These are phyloP conservation scores for Cephonodes hylas DNA, from an alignment of 2,888 invertebrate genomes.

Conservation along the genomic window DNA sequence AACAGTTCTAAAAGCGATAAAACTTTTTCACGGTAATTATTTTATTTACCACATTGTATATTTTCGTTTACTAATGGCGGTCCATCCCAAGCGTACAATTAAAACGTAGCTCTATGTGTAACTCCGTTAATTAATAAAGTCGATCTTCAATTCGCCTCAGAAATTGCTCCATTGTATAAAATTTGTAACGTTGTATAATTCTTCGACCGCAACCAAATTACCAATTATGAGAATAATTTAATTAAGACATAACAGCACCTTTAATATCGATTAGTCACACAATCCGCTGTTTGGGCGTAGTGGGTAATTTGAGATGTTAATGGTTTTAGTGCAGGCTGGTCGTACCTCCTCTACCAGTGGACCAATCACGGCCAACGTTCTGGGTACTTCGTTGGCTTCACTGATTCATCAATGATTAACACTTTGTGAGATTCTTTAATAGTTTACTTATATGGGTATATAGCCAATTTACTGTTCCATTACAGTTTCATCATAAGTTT, in stretches of 20 bases:
- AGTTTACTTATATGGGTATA: conserved; percentile 34
- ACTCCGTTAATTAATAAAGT: conserved; percentile 64
- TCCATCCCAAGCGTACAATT: conserved; percentile 6
- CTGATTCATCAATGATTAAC: conserved; percentile 62
- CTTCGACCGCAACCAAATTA: conserved; percentile 63
- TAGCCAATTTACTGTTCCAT: conserved; percentile 25
- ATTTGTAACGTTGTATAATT: conserved; percentile 74
- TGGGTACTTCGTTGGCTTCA: conserved; percentile 60
- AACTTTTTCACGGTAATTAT: conserved; percentile 25
- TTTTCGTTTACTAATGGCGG: conserved; percentile 17
- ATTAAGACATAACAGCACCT: conserved; percentile 78
- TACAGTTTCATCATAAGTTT: conserved; percentile 28
- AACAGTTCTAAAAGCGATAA: conserved; percentile 22
- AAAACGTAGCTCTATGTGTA: conserved; percentile 46
- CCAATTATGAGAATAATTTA: conserved; percentile 74
- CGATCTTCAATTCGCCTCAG: conserved; percentile 69
- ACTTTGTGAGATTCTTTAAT: conserved; percentile 57
- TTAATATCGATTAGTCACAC: conserved; percentile 79
- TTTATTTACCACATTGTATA: conserved; percentile 23
- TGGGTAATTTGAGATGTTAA: conserved; percentile 75
- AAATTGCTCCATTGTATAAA: conserved; percentile 69
- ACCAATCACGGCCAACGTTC: conserved; percentile 61
- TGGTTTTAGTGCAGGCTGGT: conserved; percentile 68
- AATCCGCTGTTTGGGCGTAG: conserved; percentile 73
- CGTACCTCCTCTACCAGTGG: conserved; percentile 65